phyloP scores from a whole-genome alignment of 2,888 invertebrate species.

The Synanthedon andrenaeformis region DNA sequence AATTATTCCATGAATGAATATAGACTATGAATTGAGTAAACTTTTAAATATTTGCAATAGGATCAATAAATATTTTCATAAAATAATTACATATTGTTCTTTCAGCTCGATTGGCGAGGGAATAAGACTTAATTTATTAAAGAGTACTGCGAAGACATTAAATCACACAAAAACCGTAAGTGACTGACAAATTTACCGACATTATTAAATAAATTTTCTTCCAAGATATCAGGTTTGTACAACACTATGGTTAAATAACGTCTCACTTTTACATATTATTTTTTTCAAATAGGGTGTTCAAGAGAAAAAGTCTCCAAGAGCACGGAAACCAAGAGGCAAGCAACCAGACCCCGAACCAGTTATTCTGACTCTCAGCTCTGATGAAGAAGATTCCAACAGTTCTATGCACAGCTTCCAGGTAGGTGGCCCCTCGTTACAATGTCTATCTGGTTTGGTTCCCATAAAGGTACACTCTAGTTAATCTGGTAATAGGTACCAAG shows the following conservation, averaged over 20 bases:
- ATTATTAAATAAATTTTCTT: too few relatives aligned
- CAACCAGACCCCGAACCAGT: constrained; percentile 75
- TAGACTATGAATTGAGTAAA: background rate
- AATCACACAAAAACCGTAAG: constrained; percentile 43
- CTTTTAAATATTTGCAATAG: too few relatives aligned
- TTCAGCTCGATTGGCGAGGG: constrained; percentile 48
- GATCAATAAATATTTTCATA: background rate
- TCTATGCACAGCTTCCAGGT: constrained; percentile 55
- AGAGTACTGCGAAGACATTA: constrained; percentile 37
- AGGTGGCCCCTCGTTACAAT: constrained; percentile 5
- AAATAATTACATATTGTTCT: constrained; percentile 10
- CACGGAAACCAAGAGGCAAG: constrained; percentile 64
- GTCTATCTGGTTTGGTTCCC: background rate
- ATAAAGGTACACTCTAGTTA: constrained; percentile 1
- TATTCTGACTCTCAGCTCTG: constrained; percentile 77
- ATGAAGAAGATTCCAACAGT: constrained; percentile 75
- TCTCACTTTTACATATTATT: too few relatives aligned
- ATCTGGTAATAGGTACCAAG: background rate
- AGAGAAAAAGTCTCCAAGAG: constrained; percentile 53
- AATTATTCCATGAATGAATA: background rate
- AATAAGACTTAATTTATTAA: constrained; percentile 62
- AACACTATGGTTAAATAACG: too few relatives aligned
- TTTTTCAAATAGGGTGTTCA: constrained; percentile 10
- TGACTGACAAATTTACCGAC: constrained; percentile 14
- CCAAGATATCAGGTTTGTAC: too few relatives aligned